These are phyloP conservation scores for Amitus sp. DNA, from an alignment of 2,888 invertebrate species.

Conservation along the genomic window DNA sequence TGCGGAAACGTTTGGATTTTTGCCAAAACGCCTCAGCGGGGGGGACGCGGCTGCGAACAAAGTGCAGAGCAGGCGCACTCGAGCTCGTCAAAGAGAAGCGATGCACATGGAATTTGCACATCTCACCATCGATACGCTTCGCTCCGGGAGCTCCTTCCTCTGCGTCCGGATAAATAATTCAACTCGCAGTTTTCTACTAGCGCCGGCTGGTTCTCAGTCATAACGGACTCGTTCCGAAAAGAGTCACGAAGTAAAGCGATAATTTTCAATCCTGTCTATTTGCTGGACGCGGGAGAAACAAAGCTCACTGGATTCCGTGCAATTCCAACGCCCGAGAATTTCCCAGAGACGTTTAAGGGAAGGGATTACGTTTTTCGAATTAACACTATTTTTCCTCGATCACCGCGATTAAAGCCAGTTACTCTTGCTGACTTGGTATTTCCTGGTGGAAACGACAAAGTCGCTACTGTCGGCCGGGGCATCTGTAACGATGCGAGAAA, in stretches of 20 bases:
- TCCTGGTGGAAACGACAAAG: background rate
- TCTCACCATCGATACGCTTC: background rate
- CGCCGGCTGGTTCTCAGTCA: too few relatives aligned
- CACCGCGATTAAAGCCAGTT: too few relatives aligned
- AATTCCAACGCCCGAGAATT: too few relatives aligned
- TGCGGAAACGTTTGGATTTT: too few relatives aligned
- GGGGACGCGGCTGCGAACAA: conserved; percentile 26
- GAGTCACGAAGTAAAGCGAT: conserved; percentile 21
- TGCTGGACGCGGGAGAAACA: conserved; percentile 13
- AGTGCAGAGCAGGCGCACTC: conserved; percentile 11
- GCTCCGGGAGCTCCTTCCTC: too few relatives aligned
- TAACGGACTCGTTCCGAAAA: conserved; percentile 9
- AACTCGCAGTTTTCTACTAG: too few relatives aligned
- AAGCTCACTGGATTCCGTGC: too few relatives aligned
- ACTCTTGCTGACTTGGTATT: too few relatives aligned
- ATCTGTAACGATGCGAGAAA: background rate
- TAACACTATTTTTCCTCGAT: too few relatives aligned
- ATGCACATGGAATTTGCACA: conserved; percentile 30
- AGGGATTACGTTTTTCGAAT: too few relatives aligned
- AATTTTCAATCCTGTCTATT: conserved; percentile 28
- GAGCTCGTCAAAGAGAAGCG: conserved; percentile 34
- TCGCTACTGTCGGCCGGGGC: background rate
- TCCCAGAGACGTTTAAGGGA: too few relatives aligned
- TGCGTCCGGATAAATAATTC: too few relatives aligned
- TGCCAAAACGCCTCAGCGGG: conserved; percentile 29